Evolutionary conservation across 1,140 invertebrate genomes (phyloP), one percentile per base, ranked within the genome.

Genomic region (Popillia japonica): DNA sequence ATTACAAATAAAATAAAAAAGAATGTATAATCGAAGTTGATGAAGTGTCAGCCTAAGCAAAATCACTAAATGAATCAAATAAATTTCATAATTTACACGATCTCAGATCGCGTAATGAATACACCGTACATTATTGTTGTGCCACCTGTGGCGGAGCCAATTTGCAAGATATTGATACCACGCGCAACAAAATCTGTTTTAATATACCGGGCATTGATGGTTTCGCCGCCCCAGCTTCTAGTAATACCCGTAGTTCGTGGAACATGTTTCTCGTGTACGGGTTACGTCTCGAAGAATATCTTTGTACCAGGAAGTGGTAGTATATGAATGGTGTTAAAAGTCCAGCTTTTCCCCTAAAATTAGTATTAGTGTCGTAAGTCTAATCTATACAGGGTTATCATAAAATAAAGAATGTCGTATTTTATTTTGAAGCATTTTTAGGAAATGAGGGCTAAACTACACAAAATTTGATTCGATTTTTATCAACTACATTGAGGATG

Each of bases 241-340:
- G 86, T 6, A 89, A 84, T 59, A 92, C 84, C 48, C 94, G 89
- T 76, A 96, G 85, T 86, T 97, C 96, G 76, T 90, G 89, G 88
- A 97, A 98, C 86, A 96, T 93, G 81, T 94, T 95, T 79, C 96
- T 92, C 23, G 95, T 98, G 88, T 97, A 98, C 0, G 97, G 97
- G 91, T 99, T 99, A 82, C 98, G 93, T 77, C 95, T 91, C 6
- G 97, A 99, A 44, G 93, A 88, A 87, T 99, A 97, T 72, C 98
- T 92, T 83, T 97, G 87, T 61, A 92, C 91, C 78, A 99, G 88
- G 87, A 99, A 99, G 84, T 98, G 95, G 87, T 98, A 99, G 88
- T 99, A 99, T 72, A 98, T 91, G 86, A 99, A 94, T 44, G 96
- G 96, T 42, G 96, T 94, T 79, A 99, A 88, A 20, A 98, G 86